These are phyloP conservation scores for Charanyca ferruginea DNA, from an alignment of 2,888 invertebrate genomes.

Conservation along the genomic window DNA sequence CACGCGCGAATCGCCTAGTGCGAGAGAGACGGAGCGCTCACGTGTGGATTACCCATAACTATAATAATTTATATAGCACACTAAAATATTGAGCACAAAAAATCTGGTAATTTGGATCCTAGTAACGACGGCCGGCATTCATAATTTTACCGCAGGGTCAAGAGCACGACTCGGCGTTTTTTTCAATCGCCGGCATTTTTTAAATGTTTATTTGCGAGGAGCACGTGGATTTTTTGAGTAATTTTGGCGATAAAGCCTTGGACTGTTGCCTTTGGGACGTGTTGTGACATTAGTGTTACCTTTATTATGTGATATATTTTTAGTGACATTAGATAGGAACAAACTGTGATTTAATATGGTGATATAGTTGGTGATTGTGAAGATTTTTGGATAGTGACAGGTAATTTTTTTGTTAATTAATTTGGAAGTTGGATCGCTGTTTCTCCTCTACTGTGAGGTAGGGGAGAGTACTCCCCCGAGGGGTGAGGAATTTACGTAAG, in stretches of 20 bases:
- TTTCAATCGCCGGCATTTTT: slow-evolving; percentile 81
- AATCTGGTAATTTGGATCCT: slow-evolving; percentile 90
- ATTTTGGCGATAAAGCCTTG: slow-evolving; percentile 86
- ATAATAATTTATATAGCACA: slow-evolving; percentile 86
- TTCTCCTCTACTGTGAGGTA: slow-evolving; percentile 61
- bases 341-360: slow-evolving; percentile 90
- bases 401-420: slow-evolving; percentile 78
- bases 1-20: slow-evolving; percentile 84
- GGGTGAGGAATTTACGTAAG: slow-evolving; percentile 83
- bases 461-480: slow-evolving; percentile 63
- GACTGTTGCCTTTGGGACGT: slow-evolving; percentile 90
- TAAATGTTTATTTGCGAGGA: slow-evolving; percentile 87
- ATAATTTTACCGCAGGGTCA: slow-evolving; percentile 90
- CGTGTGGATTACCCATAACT: slow-evolving; percentile 86
- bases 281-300: slow-evolving; percentile 91
- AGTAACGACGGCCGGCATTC: slow-evolving; percentile 89
- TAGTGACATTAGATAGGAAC: slow-evolving; percentile 89
- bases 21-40: slow-evolving; percentile 83
- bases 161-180: slow-evolving; percentile 86
- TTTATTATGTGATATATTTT: slow-evolving; percentile 88
- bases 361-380: slow-evolving; percentile 87
- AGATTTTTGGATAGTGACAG: slow-evolving; percentile 86
- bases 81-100: slow-evolving; percentile 90
- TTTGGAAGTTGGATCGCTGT: slow-evolving; percentile 75
- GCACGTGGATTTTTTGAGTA: slow-evolving; percentile 88